phyloP scores from a whole-genome alignment of 2,113 vertebrate genomes.

The chimpanzee (Pan troglodytes) region NHGRI_mPanTro3-v2.1_pri NC_072402.2:4777001-4777500 shows the following conservation, averaged over 20 bases:
- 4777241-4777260: not conserved
- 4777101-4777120: not conserved
- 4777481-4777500: not conserved
- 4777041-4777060: not conserved
- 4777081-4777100: not conserved
- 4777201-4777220: fast-evolving
- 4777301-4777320: fast-evolving
- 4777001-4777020: not conserved
- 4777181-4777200: not conserved
- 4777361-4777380: too few species aligned
- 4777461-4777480: not conserved
- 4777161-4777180: not conserved
- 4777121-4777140: not conserved
- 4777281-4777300: not conserved
- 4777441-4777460: not conserved
- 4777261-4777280: too few species aligned
- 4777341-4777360: not conserved
- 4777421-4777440: too few species aligned
- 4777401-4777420: not conserved
- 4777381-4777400: not conserved
- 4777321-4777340: not conserved
- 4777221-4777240: not conserved
- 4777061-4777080: not conserved
- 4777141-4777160: not conserved
- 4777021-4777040: not conserved